Evolutionary conservation across 2,113 vertebrate genomes (phyloP), one percentile per base, ranked within the genome.

Genomic region (Xiphophorus hellerii): DNA sequence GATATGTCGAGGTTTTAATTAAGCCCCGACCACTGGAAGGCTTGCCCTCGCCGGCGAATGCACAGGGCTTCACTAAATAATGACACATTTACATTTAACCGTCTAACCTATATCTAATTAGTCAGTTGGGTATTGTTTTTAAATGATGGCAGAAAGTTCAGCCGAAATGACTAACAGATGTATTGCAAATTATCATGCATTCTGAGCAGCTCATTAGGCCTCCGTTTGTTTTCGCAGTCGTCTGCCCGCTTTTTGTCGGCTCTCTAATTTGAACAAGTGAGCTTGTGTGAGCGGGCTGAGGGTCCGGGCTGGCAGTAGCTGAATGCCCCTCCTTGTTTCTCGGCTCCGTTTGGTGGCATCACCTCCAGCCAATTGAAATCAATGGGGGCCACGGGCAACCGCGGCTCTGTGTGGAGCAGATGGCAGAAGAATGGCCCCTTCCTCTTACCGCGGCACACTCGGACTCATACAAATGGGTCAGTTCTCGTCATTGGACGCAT

Each of bases 51-150:
- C 79, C 35, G 68, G 78, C 30, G 29, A 90, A 77, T 30, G 66
- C 66, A 54, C 22, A 64, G 66, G 67, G 71, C 81, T 81, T 85
- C 77, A 67, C 80, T 89, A 86, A 92, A 93, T 94, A 95, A 94
- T 93, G 91, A 94, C 90, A 93, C 91, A 94, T 95, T 94, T 94
- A 92, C 93, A 93, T 94, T 92, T 90, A 92, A 89, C 92, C 81
- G 74, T 89, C 77, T 90, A 87, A 91, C 91, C 93, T 88, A 90
- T 91, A 91, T 93, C 90, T 94, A 95, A 95, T 94, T 94, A 94
- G 93, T 88, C 92, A 89, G 84, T 92, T 92, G 87, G 91, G 91
- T 92, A 92, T 92, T 91, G 82, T 84, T 91, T 92, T 88, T 89
- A 84, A 62, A 81, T 76, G 71, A 83, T 83, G 82, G 88, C 78